Base-by-base conservation (phyloP, 1,140 invertebrate genomes). In the Tetragonula clypearis region DNA sequence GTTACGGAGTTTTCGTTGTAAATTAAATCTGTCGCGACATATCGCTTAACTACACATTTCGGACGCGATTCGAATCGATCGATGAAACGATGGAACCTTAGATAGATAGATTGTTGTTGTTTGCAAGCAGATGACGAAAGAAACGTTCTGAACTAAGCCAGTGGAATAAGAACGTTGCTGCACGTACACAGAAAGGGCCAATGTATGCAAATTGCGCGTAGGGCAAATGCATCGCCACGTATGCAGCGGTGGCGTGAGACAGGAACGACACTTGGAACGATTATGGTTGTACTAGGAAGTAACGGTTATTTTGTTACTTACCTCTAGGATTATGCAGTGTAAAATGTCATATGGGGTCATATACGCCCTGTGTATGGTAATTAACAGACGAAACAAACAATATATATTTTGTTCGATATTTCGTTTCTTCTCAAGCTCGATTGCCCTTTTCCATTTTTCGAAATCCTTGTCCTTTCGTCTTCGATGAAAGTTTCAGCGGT, bases 121-220 rank as follows among this genome's bases (percentile, higher is more conserved):
- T 62, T 62, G 60, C 23, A 62, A 62, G 12, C 5, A n/a, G 60
- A 35, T 35, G 35, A 3, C 5, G 35, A 55, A 71, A 30, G 30
- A 41, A 14, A 21, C 12, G n/a, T 19, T 9, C 21, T 60, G 60
- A 68, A 30, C 14, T 35, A n/a, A 60, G 15, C 30, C n/a, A 69
- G 30, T 41, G 79, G 79, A 71, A 86, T 82, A 73, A 74, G 71
- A 73, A 53, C 79, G 41, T 74, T 41, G 41, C 56, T 17, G 21
- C 21, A 84, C 72, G 26, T 77, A 30, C 21, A 49, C 72, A 84
- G 9, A 86, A 60, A 76, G 80, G 65, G 73, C 56, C 15, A n/a
- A 23, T 35, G 56, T 19, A 86, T 86, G 84, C 79, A 86, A 82
- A 86, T 82, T 73, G 60, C 79, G 53, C 60, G 72, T 71, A 76